Percentiles rank a stretch among this genome's conserved stretches.
Conservation (phyloP, 2,888 invertebrate species). For the Galerucella calmariensis region DNA sequence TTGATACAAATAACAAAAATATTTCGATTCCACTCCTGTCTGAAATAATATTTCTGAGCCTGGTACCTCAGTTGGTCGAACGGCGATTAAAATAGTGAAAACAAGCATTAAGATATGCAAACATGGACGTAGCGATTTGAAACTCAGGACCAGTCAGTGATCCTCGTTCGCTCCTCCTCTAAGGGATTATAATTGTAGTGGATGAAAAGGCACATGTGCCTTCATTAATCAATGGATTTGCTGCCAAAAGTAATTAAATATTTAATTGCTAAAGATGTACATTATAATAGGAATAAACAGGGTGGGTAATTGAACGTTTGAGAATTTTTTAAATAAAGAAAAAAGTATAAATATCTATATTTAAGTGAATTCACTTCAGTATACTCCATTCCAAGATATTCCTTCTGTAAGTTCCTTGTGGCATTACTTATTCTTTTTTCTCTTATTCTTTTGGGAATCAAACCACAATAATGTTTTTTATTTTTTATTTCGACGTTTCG, state of each 20-base stretch:
- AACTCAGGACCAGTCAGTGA: conserved; percentile 30
- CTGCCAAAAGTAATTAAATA: conserved; percentile 62
- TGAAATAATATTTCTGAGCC: conserved; percentile 12
- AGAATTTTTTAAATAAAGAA: background rate
- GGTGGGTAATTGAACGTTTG: background rate
- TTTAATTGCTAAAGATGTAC: conserved; percentile 54
- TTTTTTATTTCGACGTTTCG: no score
- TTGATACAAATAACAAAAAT: background rate
- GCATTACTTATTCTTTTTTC: no score
- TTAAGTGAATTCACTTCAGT: no score
- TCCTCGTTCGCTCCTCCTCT: conserved; percentile 41
- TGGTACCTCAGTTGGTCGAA: conserved; percentile 27
- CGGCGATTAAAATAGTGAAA: conserved; percentile 51
- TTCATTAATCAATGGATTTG: conserved; percentile 57
- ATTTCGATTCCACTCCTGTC: conserved; percentile 5
- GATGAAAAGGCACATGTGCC: conserved; percentile 56
- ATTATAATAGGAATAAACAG: conserved; percentile 17
- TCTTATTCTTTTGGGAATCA: no score
- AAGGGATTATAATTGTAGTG: conserved; percentile 53
- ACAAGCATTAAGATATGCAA: conserved; percentile 55
- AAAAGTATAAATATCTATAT: no score
- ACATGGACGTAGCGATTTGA: conserved; percentile 45
- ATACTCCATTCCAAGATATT: no score
- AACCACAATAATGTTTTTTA: no score
- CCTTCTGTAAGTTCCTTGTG: no score